phyloP scores from a whole-genome alignment of 2,888 invertebrate species.

The Penaeus monodon region DNA sequence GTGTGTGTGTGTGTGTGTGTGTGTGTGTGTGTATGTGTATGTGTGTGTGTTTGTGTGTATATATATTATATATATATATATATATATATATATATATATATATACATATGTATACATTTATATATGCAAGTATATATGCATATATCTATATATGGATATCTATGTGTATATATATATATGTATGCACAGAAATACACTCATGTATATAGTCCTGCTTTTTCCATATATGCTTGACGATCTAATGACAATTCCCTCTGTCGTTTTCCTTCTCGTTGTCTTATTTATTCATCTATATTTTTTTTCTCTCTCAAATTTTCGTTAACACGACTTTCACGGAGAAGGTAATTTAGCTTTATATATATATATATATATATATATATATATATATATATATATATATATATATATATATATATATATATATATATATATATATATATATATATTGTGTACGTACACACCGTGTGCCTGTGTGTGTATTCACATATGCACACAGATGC shows the following conservation, averaged over 20 bases:
- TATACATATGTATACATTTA: conserved; percentile 18
- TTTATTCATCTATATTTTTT: too few relatives aligned
- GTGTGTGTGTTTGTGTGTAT: background rate
- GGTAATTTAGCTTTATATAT: background rate
- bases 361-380: conserved; percentile 24
- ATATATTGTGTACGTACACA: background rate
- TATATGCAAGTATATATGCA: conserved; percentile 6
- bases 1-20: too few relatives aligned
- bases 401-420: conserved; percentile 26
- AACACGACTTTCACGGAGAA: too few relatives aligned
- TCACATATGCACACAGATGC: background rate
- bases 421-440: conserved; percentile 12
- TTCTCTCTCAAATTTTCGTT: too few relatives aligned
- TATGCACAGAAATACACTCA: background rate
- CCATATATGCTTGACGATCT: too few relatives aligned
- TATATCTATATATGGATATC: conserved; percentile 15
- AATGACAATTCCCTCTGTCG: too few relatives aligned
- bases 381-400: conserved; percentile 12
- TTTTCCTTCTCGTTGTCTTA: too few relatives aligned
- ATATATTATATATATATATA: conserved; percentile 17
- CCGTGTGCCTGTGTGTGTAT: background rate
- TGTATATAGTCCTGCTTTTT: too few relatives aligned
- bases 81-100: conserved; percentile 19
- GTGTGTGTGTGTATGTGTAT: too few relatives aligned
- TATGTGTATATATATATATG: conserved; percentile 14